phyloP scores from a whole-genome alignment of 2,113 vertebrate species.

The Anoura caudifer region DNA sequence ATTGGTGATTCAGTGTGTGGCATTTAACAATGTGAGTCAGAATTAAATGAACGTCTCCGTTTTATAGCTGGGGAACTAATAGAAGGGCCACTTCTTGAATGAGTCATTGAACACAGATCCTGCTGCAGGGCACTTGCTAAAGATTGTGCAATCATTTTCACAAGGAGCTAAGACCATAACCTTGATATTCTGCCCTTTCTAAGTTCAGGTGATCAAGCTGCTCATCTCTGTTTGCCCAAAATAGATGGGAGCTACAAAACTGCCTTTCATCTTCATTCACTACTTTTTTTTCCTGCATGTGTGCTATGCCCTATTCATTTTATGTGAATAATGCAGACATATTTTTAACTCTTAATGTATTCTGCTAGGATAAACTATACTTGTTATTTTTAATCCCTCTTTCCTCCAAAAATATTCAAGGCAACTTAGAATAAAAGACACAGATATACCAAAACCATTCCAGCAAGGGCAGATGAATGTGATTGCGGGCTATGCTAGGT shows the following conservation, averaged over 20 bases:
- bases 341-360: conserved; percentile 49
- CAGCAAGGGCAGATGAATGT: conserved; percentile 61
- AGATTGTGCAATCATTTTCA: conserved; percentile 56
- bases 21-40: conserved; percentile 71
- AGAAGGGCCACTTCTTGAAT: conserved; percentile 53
- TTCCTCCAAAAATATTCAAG: conserved; percentile 42
- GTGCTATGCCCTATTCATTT: conserved; percentile 1
- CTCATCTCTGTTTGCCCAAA: conserved; percentile 39
- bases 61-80: conserved; percentile 57
- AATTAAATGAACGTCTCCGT: conserved; percentile 53
- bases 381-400: conserved; percentile 52
- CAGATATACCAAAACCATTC: conserved; percentile 17
- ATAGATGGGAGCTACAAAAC: conserved; percentile 46
- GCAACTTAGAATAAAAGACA: conserved; percentile 48
- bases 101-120: conserved; percentile 57
- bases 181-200: conserved; percentile 57
- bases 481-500: conserved; percentile 48
- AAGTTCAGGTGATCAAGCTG: conserved; percentile 54
- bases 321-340: conserved; percentile 9
- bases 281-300: neutral
- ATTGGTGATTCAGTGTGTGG: conserved; percentile 61
- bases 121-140: conserved; percentile 38
- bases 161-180: conserved; percentile 46
- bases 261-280: conserved; percentile 31
- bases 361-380: conserved; percentile 23